Base-by-base conservation (phyloP, 2,797 vertebrate genomes). In the Diceros bicornis region DNA sequence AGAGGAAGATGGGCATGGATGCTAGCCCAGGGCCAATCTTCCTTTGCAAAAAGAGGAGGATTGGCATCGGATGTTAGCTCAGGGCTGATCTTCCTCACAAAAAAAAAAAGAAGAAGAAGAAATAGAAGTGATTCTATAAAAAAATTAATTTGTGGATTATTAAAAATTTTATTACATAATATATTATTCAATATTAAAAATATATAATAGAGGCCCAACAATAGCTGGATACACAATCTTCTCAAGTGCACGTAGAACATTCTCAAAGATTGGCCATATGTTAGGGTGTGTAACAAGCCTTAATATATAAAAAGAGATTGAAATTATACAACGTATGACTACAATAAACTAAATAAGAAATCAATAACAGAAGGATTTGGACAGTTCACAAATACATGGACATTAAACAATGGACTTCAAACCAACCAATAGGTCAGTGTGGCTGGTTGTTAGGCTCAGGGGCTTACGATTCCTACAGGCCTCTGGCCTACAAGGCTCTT, bases 281-380 rank as follows among this genome's bases (percentile, higher is more conserved):
- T 94, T 85, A 89, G 34, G 12, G 5, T 86, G 50, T 41, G 52
- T 75, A 57, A 93, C 12, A 88, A 74, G 25, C 1, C 27, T 82
- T 59, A 75, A 50, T 29, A 84, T 79, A 34, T 11, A 55, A 27
- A 78, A 89, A 75, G 61, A 25, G 10, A 96, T 34, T 93, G 6
- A 95, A 95, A 91, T 92, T 74, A 83, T 27, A 66, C 17, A 88
- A 79, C 74, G 6, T 82, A 47, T 89, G 7, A 66, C 20, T 20
- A 79, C 12, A 72, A 32, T 66, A 95, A 89, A 87, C 47, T 88
- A 61, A 92, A 34, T 93, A 86, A 68, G 41, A 68, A 79, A 78
- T 83, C 41, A 89, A 37, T 59, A 96, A 47, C 1, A 83, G 32
- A 81, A 95, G 9, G 27, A 79, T n/a, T 75, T 72, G 2, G 7